Conservation (phyloP, 92 coral and sea anemone species). For the Pocillopora grandis region DNA sequence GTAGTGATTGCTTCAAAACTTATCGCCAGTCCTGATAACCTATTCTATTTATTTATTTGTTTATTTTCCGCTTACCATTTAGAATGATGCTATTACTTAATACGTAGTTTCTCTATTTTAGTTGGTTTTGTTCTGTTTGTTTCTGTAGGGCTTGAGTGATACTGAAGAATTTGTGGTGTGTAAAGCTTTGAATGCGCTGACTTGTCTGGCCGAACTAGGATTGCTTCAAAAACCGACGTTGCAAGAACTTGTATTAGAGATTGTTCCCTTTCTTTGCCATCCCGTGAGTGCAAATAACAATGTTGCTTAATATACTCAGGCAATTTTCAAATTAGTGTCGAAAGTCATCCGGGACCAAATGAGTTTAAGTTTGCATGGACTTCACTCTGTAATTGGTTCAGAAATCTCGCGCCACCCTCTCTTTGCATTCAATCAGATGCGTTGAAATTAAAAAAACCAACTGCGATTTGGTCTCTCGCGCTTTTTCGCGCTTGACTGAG, state of each 20-base stretch:
- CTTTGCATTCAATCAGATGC: too few species aligned
- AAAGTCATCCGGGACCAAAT: background rate
- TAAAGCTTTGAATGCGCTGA: slow-evolving; percentile 92
- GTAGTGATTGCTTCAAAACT: too few species aligned
- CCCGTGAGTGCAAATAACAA: slow-evolving; percentile 71
- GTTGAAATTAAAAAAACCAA: too few species aligned
- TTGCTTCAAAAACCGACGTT: slow-evolving; percentile 89
- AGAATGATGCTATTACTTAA: background rate
- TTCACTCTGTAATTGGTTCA: background rate
- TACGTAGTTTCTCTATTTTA: too few species aligned
- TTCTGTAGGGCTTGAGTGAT: slow-evolving; percentile 89
- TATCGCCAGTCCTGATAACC: too few species aligned
- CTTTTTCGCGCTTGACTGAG: too few species aligned
- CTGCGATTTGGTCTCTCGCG: too few species aligned
- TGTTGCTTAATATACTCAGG: too few species aligned
- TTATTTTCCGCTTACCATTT: background rate
- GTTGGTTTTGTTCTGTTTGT: background rate
- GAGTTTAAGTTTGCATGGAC: background rate
- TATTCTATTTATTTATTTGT: background rate
- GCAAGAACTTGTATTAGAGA: slow-evolving; percentile 86
- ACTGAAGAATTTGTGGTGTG: slow-evolving; percentile 96
- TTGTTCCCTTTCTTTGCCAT: slow-evolving; percentile 93
- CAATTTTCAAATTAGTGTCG: background rate
- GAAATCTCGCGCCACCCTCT: background rate
- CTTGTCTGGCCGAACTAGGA: slow-evolving; percentile 96